A percentile compares a stretch with the other conserved stretches of the same genome.
phyloP scores from a whole-genome alignment of 2,888 invertebrate species.

The Oscheius onirici region DNA sequence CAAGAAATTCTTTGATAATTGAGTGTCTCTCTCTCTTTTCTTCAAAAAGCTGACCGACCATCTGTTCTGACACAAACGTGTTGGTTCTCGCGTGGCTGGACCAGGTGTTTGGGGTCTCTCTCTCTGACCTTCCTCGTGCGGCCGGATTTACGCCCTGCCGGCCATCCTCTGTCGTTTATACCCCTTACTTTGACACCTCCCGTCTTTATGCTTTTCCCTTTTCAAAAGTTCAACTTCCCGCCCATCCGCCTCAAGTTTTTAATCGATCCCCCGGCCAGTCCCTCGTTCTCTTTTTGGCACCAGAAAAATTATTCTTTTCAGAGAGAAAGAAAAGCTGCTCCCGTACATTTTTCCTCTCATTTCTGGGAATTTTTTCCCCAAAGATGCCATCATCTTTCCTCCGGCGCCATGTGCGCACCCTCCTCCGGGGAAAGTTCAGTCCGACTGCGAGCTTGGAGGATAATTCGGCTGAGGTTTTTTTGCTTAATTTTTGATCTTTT shows the following conservation, averaged over 20 bases:
- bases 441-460: conserved; percentile 49
- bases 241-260: neutral
- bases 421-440: conserved; percentile 61
- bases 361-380: neutral
- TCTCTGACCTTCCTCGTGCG: neutral
- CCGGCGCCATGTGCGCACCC: conserved; percentile 61
- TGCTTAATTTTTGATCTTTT: neutral
- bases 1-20: too few relatives aligned
- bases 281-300: too few relatives aligned
- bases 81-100: neutral
- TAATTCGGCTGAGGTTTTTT: conserved; percentile 27
- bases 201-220: neutral
- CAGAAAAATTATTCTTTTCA: too few relatives aligned
- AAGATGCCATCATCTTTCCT: conserved; percentile 54
- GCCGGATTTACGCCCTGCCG: conserved; percentile 2
- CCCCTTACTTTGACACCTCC: neutral
- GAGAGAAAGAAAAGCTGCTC: neutral
- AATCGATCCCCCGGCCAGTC: too few relatives aligned
- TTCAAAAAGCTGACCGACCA: neutral
- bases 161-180: neutral
- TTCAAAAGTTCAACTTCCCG: neutral
- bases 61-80: neutral
- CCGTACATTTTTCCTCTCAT: neutral
- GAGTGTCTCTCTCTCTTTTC: too few relatives aligned
- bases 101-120: conserved; percentile 2